Conservation (phyloP, 2,113 vertebrate genomes). For the Syngnathus typhle region DNA sequence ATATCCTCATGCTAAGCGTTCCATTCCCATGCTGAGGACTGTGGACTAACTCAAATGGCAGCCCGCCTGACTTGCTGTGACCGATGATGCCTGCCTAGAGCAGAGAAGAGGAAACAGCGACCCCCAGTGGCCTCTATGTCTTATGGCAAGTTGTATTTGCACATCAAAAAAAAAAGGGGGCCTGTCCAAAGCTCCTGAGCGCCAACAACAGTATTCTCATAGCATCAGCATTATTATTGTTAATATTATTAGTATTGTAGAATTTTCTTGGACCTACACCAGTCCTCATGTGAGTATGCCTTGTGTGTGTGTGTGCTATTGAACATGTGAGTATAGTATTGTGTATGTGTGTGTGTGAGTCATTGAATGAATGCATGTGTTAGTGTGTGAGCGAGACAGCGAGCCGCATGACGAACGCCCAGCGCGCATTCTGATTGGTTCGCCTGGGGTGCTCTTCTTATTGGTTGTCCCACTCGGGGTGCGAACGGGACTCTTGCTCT, state of each 20-base stretch:
- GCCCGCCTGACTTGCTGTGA: neutral
- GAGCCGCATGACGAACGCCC: constrained; percentile 71
- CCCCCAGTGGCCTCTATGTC: neutral
- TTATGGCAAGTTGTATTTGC: neutral
- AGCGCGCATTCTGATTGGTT: constrained; percentile 68
- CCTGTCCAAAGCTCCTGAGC: neutral
- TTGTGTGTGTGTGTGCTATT: neutral
- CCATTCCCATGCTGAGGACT: neutral
- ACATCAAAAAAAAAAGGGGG: neutral
- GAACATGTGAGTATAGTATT: too few species aligned
- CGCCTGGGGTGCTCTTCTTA: constrained; percentile 57
- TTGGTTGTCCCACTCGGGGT: constrained; percentile 16
- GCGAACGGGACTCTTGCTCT: too few species aligned
- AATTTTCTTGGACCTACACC: neutral
- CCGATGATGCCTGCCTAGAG: neutral
- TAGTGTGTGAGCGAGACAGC: neutral
- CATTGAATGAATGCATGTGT: neutral
- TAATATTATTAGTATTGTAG: neutral
- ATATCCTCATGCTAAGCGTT: neutral
- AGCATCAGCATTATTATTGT: neutral
- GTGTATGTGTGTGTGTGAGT: too few species aligned
- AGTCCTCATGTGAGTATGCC: neutral
- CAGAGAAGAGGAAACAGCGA: neutral
- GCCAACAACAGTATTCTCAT: constrained; percentile 7
- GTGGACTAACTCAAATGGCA: neutral